These are phyloP conservation scores for Peromyscus californicus DNA, from an alignment of 2,113 vertebrate species.

Conservation along the genomic window DNA sequence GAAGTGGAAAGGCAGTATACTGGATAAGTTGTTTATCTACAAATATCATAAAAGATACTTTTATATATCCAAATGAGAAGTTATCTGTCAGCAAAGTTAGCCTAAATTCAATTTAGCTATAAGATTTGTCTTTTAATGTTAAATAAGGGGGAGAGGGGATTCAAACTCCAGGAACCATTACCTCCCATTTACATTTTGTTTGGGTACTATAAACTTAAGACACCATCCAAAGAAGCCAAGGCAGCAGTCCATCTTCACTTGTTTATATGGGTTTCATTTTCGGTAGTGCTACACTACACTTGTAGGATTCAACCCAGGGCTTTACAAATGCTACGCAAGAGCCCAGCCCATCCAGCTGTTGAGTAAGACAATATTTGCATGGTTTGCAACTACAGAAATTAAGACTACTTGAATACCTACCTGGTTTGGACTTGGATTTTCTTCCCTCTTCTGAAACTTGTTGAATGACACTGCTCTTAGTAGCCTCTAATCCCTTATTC, in stretches of 20 bases:
- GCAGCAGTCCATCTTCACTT: background rate
- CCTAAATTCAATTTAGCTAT: conserved; percentile 28
- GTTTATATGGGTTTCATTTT: background rate
- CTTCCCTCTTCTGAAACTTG: conserved; percentile 83
- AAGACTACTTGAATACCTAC: conserved; percentile 63
- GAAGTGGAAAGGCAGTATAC: conserved; percentile 95
- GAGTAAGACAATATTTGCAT: background rate
- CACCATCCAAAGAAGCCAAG: background rate
- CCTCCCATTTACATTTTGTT: conserved; percentile 1
- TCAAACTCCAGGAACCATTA: background rate
- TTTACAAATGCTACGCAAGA: background rate
- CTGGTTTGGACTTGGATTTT: conserved; percentile 86
- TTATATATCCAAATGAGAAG: conserved; percentile 49
- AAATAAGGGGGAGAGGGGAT: background rate
- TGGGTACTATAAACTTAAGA: background rate
- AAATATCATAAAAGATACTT: background rate
- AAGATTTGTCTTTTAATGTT: background rate
- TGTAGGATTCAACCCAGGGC: background rate
- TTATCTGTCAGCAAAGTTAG: background rate
- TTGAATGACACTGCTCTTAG: conserved; percentile 83
- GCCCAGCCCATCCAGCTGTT: background rate
- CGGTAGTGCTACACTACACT: background rate
- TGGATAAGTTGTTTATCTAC: conserved; percentile 96
- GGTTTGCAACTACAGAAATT: background rate
- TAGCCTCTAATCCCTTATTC: conserved; percentile 89